These are phyloP conservation scores for Drosophila infuscata DNA, from an alignment of 2,888 invertebrate genomes.

Conservation along the genomic window DNA sequence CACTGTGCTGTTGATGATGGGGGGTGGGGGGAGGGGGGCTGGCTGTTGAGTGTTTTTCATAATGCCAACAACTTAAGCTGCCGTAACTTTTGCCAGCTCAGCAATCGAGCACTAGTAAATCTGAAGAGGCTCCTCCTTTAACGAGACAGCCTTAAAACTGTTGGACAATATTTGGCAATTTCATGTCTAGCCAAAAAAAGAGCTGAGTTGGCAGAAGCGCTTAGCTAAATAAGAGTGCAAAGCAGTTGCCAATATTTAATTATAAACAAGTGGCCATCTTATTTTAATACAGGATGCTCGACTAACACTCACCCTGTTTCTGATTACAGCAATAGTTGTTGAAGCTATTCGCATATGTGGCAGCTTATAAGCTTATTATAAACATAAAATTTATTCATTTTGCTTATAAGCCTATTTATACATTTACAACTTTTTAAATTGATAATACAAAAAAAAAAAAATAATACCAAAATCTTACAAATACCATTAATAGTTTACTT, in stretches of 20 bases:
- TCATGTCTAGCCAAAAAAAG: constrained; percentile 2
- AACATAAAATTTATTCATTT: not conserved
- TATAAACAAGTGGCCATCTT: not conserved
- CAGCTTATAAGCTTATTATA: not conserved
- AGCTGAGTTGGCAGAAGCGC: constrained; percentile 8
- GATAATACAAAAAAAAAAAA: not conserved
- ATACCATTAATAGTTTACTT: not conserved
- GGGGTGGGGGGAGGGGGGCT: too few species aligned
- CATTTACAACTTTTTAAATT: not conserved
- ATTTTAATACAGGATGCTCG: not conserved
- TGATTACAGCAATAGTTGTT: not conserved
- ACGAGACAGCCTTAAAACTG: constrained; percentile 6
- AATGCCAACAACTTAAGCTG: constrained; percentile 57
- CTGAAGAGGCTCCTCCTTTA: constrained; percentile 15
- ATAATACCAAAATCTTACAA: not conserved
- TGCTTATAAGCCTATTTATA: not conserved
- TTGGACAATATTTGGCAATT: constrained; percentile 7
- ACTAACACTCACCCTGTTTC: not conserved
- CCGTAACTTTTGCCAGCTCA: constrained; percentile 40
- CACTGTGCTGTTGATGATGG: not conserved
- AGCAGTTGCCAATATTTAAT: constrained; percentile 9
- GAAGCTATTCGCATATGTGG: not conserved
- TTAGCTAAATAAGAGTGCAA: constrained; percentile 8
- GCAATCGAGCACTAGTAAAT: constrained; percentile 38
- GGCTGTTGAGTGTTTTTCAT: constrained; percentile 51